phyloP scores from a whole-genome alignment of 2,888 invertebrate genomes.

The Ennomos fuscantarius region DNA sequence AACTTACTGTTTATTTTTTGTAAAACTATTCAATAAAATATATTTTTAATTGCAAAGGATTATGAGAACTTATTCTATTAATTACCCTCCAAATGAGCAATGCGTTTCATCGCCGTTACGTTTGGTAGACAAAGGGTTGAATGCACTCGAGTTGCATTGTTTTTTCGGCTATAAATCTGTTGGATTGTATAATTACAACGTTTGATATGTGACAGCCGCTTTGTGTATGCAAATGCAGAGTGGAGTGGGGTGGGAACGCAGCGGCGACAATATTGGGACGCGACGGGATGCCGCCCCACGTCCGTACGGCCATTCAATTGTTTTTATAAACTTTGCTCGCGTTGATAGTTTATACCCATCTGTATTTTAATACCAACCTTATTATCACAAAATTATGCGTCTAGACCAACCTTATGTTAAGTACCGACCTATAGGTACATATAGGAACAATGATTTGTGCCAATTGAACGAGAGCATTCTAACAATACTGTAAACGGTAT shows the following conservation, averaged over 20 bases:
- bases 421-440: too few species aligned
- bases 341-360: too few species aligned
- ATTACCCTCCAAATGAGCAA: slow-evolving; percentile 80
- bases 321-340: slow-evolving; percentile 25
- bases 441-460: too few species aligned
- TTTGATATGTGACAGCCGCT: slow-evolving; percentile 81
- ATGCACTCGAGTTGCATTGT: slow-evolving; percentile 68
- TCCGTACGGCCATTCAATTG: slow-evolving; percentile 27
- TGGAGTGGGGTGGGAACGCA: slow-evolving; percentile 77
- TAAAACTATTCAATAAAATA: slow-evolving; percentile 48
- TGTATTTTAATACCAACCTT: too few species aligned
- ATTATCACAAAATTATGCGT: too few species aligned
- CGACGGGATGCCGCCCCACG: slow-evolving; percentile 69
- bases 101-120: slow-evolving; percentile 60
- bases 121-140: slow-evolving; percentile 70
- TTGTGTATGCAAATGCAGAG: slow-evolving; percentile 79
- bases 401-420: too few species aligned
- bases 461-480: too few species aligned
- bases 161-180: slow-evolving; percentile 81
- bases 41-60: slow-evolving; percentile 72
- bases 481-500: not conserved
- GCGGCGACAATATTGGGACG: slow-evolving; percentile 65
- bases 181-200: slow-evolving; percentile 77
- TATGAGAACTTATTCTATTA: slow-evolving; percentile 79
- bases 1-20: slow-evolving; percentile 60